These are phyloP conservation scores for Sebastes paucispinis DNA, from an alignment of 2,797 vertebrate species.

Conservation along the genomic window DNA sequence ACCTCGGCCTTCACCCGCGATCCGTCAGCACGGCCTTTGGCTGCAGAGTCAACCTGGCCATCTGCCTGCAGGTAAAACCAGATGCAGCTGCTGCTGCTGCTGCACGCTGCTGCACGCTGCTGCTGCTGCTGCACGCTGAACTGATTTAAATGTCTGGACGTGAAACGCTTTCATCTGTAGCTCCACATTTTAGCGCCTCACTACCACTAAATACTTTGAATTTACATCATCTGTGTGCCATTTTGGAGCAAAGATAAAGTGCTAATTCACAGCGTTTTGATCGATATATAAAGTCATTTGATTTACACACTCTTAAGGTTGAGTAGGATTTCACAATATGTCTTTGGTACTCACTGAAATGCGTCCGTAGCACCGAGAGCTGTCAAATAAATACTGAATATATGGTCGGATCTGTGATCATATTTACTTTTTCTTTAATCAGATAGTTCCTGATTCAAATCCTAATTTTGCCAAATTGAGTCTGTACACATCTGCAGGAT, in stretches of 20 bases:
- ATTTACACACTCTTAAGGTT: not conserved
- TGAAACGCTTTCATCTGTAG: too few relatives aligned
- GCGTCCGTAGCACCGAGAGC: not conserved
- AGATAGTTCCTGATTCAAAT: too few relatives aligned
- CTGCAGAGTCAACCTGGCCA: constrained; percentile 94
- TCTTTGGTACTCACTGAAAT: not conserved
- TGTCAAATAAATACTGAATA: too few relatives aligned
- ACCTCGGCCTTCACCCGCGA: constrained; percentile 91
- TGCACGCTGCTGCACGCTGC: not conserved
- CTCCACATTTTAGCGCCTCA: too few relatives aligned
- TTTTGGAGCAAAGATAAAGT: not conserved
- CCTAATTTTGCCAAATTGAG: too few relatives aligned
- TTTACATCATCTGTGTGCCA: not conserved
- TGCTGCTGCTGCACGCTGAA: not conserved
- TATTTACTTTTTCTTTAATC: too few relatives aligned
- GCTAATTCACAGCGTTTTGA: not conserved
- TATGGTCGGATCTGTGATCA: too few relatives aligned
- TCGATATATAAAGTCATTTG: not conserved
- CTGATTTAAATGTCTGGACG: too few relatives aligned
- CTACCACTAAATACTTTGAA: not conserved
- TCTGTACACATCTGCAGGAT: too few relatives aligned
- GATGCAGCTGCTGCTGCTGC: too few relatives aligned
- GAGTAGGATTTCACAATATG: not conserved
- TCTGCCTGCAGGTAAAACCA: constrained; percentile 92
- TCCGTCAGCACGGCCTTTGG: constrained; percentile 98